Percentiles rank a stretch among this genome's conserved stretches.
These are phyloP conservation scores for Ennomos quercinarius DNA, from an alignment of 2,888 invertebrate species.

Conservation along the genomic window DNA sequence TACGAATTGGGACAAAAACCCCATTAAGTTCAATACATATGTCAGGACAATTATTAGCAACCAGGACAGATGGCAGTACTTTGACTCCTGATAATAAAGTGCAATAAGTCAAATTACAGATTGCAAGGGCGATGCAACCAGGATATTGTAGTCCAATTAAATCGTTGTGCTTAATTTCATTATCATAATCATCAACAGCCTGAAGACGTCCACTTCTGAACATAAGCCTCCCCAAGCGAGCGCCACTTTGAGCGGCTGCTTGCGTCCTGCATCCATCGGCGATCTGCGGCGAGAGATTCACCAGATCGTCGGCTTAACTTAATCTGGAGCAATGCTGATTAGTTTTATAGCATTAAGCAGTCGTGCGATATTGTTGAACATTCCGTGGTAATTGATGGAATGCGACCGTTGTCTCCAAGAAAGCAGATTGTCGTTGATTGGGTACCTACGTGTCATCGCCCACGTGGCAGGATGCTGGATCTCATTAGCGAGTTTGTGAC, in stretches of 20 bases:
- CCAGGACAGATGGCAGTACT: slow-evolving; percentile 19
- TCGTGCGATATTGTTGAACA: neutral
- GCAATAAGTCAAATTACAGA: slow-evolving; percentile 9
- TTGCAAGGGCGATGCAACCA: slow-evolving; percentile 13
- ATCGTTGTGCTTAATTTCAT: slow-evolving; percentile 16
- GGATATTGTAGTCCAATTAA: slow-evolving; percentile 4
- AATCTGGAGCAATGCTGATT: slow-evolving; percentile 35
- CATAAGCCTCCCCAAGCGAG: too few relatives aligned
- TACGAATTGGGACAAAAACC: slow-evolving; percentile 8
- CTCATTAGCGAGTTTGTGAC: slow-evolving; percentile 36
- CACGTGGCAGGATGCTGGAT: slow-evolving; percentile 35
- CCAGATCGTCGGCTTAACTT: too few relatives aligned
- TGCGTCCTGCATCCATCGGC: too few relatives aligned
- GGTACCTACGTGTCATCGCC: slow-evolving; percentile 33
- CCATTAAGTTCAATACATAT: slow-evolving; percentile 10
- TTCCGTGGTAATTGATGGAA: slow-evolving; percentile 21
- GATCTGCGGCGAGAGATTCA: too few relatives aligned
- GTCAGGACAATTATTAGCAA: slow-evolving; percentile 24
- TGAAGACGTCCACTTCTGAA: too few relatives aligned
- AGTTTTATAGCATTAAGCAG: slow-evolving; percentile 1
- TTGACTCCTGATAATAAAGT: slow-evolving; percentile 16
- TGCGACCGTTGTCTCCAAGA: slow-evolving; percentile 31
- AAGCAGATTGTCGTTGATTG: slow-evolving; percentile 38
- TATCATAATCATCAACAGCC: too few relatives aligned
- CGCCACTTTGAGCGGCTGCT: too few relatives aligned